phyloP scores from a whole-genome alignment of 2,888 invertebrate genomes.

The Leucoma salicis region DNA sequence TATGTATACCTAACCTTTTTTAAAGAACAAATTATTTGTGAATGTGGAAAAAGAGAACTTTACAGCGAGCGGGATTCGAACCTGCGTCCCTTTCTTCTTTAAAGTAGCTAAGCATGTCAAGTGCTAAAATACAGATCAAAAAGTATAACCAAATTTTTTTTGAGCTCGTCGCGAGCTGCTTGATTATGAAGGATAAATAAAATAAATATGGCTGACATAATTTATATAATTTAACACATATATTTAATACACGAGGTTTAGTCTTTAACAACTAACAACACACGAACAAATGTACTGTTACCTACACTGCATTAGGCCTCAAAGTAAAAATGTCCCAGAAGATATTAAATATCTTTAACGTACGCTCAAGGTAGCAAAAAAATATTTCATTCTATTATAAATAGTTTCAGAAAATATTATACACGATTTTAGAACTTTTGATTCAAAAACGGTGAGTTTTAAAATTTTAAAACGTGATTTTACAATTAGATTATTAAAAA shows the following conservation, averaged over 20 bases:
- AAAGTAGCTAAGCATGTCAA: too few relatives aligned
- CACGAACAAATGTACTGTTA: slow-evolving; percentile 19
- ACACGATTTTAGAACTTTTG: slow-evolving; percentile 54
- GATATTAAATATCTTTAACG: slow-evolving; percentile 74
- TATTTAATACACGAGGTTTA: slow-evolving; percentile 64
- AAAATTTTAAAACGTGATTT: slow-evolving; percentile 27
- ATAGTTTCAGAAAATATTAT: slow-evolving; percentile 65
- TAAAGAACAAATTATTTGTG: too few relatives aligned
- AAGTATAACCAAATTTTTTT: too few relatives aligned
- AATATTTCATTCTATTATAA: slow-evolving; percentile 43
- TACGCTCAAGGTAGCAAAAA: slow-evolving; percentile 54
- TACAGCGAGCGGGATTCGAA: too few relatives aligned
- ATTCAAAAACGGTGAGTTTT: slow-evolving; percentile 28
- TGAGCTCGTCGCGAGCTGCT: too few relatives aligned
- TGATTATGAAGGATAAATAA: slow-evolving; percentile 17
- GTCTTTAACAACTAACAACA: slow-evolving; percentile 47
- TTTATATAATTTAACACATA: slow-evolving; percentile 74
- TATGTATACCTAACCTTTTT: too few relatives aligned
- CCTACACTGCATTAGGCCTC: slow-evolving; percentile 51
- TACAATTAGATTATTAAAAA: slow-evolving; percentile 25
- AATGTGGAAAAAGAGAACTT: too few relatives aligned
- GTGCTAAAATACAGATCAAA: too few relatives aligned
- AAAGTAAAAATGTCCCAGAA: slow-evolving; percentile 43
- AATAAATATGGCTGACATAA: slow-evolving; percentile 67
- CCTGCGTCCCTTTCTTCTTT: too few relatives aligned